phyloP scores from a whole-genome alignment of 2,797 vertebrate genomes.

The Etheostoma nigrum region DNA sequence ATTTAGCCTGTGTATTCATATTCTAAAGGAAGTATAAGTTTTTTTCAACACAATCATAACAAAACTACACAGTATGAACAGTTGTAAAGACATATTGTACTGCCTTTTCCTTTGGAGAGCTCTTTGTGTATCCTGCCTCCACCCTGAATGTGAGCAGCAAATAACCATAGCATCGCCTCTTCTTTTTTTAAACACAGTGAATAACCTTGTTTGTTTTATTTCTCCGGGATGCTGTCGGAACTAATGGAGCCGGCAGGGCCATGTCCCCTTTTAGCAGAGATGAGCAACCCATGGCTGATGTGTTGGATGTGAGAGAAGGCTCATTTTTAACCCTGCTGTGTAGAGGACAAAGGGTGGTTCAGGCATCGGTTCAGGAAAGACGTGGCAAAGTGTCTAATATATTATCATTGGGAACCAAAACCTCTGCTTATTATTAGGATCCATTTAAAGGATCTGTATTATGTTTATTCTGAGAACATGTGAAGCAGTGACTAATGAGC shows the following conservation, averaged over 20 bases:
- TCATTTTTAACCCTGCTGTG: conserved; percentile 40
- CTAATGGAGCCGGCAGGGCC: conserved; percentile 60
- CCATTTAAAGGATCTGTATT: not conserved
- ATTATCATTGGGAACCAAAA: not conserved
- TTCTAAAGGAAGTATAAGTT: not conserved
- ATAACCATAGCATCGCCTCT: conserved; percentile 30
- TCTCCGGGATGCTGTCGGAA: conserved; percentile 52
- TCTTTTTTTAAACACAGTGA: conserved; percentile 34
- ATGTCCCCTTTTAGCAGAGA: conserved; percentile 64
- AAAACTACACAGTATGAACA: not conserved
- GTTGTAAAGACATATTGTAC: not conserved
- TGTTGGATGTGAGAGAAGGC: conserved; percentile 32
- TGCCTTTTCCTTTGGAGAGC: not conserved
- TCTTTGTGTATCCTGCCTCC: conserved; percentile 12
- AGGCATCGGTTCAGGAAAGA: conserved; percentile 12
- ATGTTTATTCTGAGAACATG: conserved; percentile 15
- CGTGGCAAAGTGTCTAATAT: not conserved
- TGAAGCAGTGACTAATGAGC: conserved; percentile 26
- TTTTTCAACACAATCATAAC: not conserved
- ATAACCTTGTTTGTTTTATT: conserved; percentile 62
- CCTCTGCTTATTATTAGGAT: not conserved
- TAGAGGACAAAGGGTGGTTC: conserved; percentile 34
- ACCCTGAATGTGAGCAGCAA: conserved; percentile 43
- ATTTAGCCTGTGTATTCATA: conserved; percentile 3
- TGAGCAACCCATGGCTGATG: conserved; percentile 54